These are phyloP conservation scores for Enteromius thamalakanensis DNA, from an alignment of 2,797 vertebrate species.

Conservation along the genomic window DNA sequence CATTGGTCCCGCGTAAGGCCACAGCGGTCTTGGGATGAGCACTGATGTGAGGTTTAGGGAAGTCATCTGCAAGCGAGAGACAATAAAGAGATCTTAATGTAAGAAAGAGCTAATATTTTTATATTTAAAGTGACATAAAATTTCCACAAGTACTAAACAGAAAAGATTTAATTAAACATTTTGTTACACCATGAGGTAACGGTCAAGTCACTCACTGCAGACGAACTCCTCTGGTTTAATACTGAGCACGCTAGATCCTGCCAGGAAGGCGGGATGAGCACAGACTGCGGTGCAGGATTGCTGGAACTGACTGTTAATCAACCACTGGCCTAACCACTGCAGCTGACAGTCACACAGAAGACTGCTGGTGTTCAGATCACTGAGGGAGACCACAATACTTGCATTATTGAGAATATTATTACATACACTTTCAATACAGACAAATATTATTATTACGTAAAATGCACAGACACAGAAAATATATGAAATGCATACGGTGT, in stretches of 20 bases:
- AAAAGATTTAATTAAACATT: neutral
- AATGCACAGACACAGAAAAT: neutral
- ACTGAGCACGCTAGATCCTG: constrained; percentile 89
- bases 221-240: constrained; percentile 90
- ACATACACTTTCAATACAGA: neutral
- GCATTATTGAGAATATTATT: constrained; percentile 56
- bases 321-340: constrained; percentile 94
- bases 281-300: constrained; percentile 83
- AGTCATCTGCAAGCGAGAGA: constrained; percentile 83
- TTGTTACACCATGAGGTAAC: neutral
- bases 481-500: neutral
- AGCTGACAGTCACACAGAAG: constrained; percentile 97
- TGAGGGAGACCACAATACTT: constrained; percentile 62
- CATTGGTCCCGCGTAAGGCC: constrained; percentile 88
- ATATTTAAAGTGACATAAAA: neutral
- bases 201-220: constrained; percentile 85
- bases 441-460: neutral
- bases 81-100: neutral
- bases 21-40: constrained; percentile 93
- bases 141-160: neutral
- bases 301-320: constrained; percentile 87
- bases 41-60: constrained; percentile 96
- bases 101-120: neutral
- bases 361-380: constrained; percentile 92
- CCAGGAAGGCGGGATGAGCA: constrained; percentile 90